Evolutionary conservation across 2,888 invertebrate species (phyloP), one percentile per base, ranked within the genome.

Genomic region (Choreutis nemorana): DNA sequence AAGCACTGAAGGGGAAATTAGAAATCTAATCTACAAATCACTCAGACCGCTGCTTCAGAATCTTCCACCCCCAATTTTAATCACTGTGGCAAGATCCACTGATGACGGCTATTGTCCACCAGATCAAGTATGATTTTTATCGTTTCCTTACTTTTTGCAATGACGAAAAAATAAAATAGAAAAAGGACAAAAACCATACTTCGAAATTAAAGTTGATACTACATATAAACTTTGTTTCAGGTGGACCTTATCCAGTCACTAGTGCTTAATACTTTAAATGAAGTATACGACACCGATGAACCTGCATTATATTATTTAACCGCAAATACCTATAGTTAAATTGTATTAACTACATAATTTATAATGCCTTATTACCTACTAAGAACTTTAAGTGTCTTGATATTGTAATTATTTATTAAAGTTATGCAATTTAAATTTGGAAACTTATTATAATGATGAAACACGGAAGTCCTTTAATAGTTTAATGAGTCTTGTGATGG

Each of bases 91-190:
- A 0, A 81, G 94, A 47, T 95, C 94, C 0, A 88, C 91, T 27
- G 85, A 87, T 23, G 95, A 96, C 53, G 94, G 93, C 39, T 96
- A 95, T 55, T 94, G 94, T 47, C 95, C 95, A 0, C 70, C 83
- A 10, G 84, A 90, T 52, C 89, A 91, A 63, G 77, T 75, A 42
- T 2, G 4, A 3, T 26, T 23, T 7, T 5, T 23, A 7, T 23
- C 11, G 1, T 9, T 9, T 23, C 7, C 11, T 11, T 4, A 23
- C 9, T 21, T 2, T 21, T 21, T n/a, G n/a, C n/a, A n/a, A n/a
- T n/a, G n/a, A n/a, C n/a, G n/a, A n/a, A n/a, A n/a, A n/a, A n/a
- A n/a, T n/a, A n/a, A n/a, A n/a, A n/a, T n/a, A n/a, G n/a, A n/a
- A n/a, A n/a, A n/a, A n/a, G n/a, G n/a, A n/a, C n/a, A n/a, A n/a